Evolutionary conservation across 2,113 vertebrate species (phyloP).

Genomic region (Poeciliopsis prolifica): DNA sequence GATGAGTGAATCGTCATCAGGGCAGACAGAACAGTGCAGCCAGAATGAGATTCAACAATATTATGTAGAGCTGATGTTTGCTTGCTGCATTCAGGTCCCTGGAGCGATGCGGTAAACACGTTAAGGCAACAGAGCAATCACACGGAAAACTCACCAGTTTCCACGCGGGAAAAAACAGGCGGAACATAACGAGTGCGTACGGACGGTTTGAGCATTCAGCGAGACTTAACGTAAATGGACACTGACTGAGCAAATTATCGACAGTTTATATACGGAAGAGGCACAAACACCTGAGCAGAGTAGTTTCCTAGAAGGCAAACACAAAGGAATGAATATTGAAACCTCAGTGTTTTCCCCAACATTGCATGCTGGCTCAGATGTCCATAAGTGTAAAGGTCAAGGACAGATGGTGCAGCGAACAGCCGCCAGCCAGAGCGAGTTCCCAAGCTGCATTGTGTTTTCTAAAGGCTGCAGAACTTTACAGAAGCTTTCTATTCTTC

Average conservation of each 20-base stretch:
- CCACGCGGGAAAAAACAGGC: background rate
- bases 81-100: too few species aligned
- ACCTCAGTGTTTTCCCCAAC: conserved; percentile 1
- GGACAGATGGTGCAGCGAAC: conserved; percentile 5
- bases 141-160: conserved; percentile 13
- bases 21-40: background rate
- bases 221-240: background rate
- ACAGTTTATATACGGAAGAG: conserved; percentile 1
- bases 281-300: background rate
- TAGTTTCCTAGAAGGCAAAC: background rate
- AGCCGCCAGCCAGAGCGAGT: background rate
- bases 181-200: background rate
- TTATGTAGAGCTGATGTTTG: background rate
- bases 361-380: background rate
- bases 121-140: conserved; percentile 44
- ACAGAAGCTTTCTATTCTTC: background rate
- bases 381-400: conserved; percentile 12
- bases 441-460: background rate
- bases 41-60: too few species aligned
- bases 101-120: conserved; percentile 10
- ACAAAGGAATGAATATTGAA: conserved; percentile 11
- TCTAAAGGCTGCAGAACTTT: background rate
- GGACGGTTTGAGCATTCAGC: conserved; percentile 4
- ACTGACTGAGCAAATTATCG: background rate
- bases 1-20: too few species aligned